A percentile compares a stretch with the other conserved stretches of the same genome.
These are phyloP conservation scores for Nephrocerus scutellatus DNA, from an alignment of 2,888 invertebrate species.

Conservation along the genomic window DNA sequence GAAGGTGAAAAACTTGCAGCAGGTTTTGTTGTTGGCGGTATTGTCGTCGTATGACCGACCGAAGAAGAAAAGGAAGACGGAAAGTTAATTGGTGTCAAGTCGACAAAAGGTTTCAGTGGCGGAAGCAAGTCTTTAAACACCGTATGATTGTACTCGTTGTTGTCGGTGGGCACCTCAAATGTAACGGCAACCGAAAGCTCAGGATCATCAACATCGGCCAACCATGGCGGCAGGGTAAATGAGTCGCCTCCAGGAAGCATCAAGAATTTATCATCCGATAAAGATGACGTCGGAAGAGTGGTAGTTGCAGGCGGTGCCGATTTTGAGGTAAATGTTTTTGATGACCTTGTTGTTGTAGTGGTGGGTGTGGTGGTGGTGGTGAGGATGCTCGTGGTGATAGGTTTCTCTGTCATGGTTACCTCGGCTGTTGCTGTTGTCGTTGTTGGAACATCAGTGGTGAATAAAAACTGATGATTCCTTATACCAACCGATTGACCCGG, in stretches of 20 bases:
- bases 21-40: too few species aligned
- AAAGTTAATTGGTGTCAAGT: slow-evolving; percentile 24
- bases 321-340: slow-evolving; percentile 18
- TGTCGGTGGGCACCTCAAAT: slow-evolving; percentile 36
- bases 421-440: slow-evolving; percentile 20
- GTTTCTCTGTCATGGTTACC: slow-evolving; percentile 19
- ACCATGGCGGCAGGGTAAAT: slow-evolving; percentile 38
- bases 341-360: slow-evolving; percentile 18
- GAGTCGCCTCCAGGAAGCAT: slow-evolving; percentile 36
- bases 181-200: slow-evolving; percentile 42
- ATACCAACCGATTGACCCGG: slow-evolving; percentile 16
- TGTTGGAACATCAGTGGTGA: slow-evolving; percentile 16
- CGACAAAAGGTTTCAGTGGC: slow-evolving; percentile 39
- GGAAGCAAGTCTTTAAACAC: slow-evolving; percentile 36
- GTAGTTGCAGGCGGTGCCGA: slow-evolving; percentile 19
- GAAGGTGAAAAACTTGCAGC: too few species aligned
- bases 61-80: too few species aligned
- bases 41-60: too few species aligned
- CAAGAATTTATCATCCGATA: slow-evolving; percentile 27
- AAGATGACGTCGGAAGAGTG: slow-evolving; percentile 26
- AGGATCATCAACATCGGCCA: slow-evolving; percentile 40
- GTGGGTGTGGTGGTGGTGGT: slow-evolving; percentile 12
- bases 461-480: too few species aligned
- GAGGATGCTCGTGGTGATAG: slow-evolving; percentile 21
- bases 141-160: slow-evolving; percentile 40